phyloP scores from a whole-genome alignment of 2,113 vertebrate genomes.

The Boulengerochromis microlepis region DNA sequence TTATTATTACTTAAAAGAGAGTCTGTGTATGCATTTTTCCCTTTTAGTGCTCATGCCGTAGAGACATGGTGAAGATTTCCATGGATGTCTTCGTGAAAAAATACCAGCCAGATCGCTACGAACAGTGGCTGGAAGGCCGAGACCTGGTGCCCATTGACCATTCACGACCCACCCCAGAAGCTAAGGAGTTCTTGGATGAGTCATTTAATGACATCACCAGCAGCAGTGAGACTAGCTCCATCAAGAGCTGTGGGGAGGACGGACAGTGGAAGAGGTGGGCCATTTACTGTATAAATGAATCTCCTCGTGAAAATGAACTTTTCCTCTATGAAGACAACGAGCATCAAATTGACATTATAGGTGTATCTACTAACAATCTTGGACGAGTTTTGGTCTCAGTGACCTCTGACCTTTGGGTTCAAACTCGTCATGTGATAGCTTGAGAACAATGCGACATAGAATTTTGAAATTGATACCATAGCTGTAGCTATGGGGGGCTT shows the following conservation, averaged over 20 bases:
- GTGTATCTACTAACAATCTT: background rate
- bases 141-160: constrained; percentile 85
- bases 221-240: background rate
- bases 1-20: background rate
- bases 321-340: background rate
- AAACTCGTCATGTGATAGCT: background rate
- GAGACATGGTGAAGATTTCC: constrained; percentile 99
- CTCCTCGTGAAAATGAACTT: background rate
- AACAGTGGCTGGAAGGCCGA: constrained; percentile 87
- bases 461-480: background rate
- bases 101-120: constrained; percentile 94
- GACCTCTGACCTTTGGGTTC: background rate
- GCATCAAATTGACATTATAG: background rate
- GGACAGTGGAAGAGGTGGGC: constrained; percentile 59
- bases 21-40: background rate
- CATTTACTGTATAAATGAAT: background rate
- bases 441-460: background rate
- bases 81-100: constrained; percentile 97
- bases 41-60: constrained; percentile 88
- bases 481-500: background rate
- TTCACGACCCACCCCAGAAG: constrained; percentile 86
- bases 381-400: background rate
- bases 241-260: constrained; percentile 33
- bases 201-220: constrained; percentile 10
- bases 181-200: constrained; percentile 79